Conservation (phyloP, 2,888 invertebrate genomes). For the Tetrapedia diversipes region DNA sequence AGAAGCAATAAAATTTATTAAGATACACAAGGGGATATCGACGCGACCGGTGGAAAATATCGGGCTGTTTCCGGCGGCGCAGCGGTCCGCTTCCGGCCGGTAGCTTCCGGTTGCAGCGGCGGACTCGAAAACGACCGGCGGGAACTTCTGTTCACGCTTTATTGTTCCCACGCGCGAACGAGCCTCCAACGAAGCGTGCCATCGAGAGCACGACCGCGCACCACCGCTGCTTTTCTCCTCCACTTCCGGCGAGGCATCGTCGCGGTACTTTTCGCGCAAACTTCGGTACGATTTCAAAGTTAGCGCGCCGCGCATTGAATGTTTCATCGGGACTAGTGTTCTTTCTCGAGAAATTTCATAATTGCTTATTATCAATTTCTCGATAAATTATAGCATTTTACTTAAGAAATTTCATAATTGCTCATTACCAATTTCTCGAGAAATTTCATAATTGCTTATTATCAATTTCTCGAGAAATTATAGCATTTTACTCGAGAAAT, state of each 20-base stretch:
- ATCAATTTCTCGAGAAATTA: too few relatives aligned
- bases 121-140: constrained; percentile 62
- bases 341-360: too few relatives aligned
- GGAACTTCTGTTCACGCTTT: constrained; percentile 66
- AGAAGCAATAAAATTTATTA: constrained; percentile 34
- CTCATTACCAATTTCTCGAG: too few relatives aligned
- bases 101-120: constrained; percentile 66
- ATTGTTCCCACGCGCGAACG: constrained; percentile 59
- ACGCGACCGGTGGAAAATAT: constrained; percentile 57
- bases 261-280: neutral
- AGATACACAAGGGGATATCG: constrained; percentile 32
- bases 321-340: too few relatives aligned
- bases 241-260: constrained; percentile 9
- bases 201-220: constrained; percentile 12
- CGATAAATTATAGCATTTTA: too few relatives aligned
- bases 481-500: too few relatives aligned
- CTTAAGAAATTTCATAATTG: too few relatives aligned
- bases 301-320: too few relatives aligned
- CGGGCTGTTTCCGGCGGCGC: constrained; percentile 67
- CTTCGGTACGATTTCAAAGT: constrained; percentile 12
- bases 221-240: constrained; percentile 5
- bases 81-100: constrained; percentile 67
- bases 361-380: too few relatives aligned
- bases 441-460: too few relatives aligned
- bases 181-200: constrained; percentile 48